These are phyloP conservation scores for Metalampra italica DNA, from an alignment of 2,888 invertebrate species.

Conservation along the genomic window DNA sequence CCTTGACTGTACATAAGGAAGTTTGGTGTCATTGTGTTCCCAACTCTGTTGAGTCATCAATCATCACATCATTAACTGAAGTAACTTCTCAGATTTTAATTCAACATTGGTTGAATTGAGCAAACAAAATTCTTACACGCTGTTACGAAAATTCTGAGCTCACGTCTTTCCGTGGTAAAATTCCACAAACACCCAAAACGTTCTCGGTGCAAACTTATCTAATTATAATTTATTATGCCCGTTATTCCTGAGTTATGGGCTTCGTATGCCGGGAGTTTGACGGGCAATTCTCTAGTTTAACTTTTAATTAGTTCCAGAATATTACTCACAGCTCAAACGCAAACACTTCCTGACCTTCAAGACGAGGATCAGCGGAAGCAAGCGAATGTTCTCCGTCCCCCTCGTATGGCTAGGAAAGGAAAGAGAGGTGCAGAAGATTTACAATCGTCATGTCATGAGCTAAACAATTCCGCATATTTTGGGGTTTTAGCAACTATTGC, in stretches of 20 bases:
- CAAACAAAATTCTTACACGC: background rate
- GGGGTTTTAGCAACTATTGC: too few relatives aligned
- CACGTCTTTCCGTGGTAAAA: background rate
- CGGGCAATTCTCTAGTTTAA: background rate
- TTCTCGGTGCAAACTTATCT: background rate
- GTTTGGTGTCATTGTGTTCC: too few relatives aligned
- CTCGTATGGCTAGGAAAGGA: background rate
- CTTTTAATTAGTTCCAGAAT: constrained; percentile 1
- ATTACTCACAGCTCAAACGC: background rate
- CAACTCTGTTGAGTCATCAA: too few relatives aligned
- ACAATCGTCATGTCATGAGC: too few relatives aligned
- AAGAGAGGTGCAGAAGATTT: background rate
- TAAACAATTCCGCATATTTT: too few relatives aligned
- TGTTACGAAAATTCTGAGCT: background rate
- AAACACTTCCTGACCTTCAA: background rate
- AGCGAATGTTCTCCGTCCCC: background rate
- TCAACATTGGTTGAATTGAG: background rate
- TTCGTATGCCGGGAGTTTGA: background rate
- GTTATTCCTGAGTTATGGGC: background rate
- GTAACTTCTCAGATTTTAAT: background rate
- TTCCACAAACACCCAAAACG: background rate
- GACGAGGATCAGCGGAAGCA: background rate
- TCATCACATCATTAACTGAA: too few relatives aligned
- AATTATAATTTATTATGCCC: constrained; percentile 1
- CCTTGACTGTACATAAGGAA: too few relatives aligned